These are phyloP conservation scores for Polyergus mexicanus DNA, from an alignment of 1,140 invertebrate species.

Conservation along the genomic window DNA sequence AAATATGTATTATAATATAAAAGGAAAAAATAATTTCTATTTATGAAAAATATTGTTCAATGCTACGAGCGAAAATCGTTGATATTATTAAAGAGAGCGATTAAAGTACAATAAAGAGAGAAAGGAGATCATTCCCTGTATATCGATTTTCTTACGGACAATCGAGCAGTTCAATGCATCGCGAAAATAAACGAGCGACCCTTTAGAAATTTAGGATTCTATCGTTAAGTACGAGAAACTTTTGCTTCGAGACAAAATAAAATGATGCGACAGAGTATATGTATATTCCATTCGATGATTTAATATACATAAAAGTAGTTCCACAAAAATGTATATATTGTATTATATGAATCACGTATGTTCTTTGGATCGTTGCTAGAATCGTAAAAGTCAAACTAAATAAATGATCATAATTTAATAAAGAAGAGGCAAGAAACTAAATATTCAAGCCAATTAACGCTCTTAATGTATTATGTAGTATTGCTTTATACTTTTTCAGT, in stretches of 20 bases:
- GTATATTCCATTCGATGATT: background rate
- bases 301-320: constrained; percentile 5
- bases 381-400: background rate
- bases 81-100: background rate
- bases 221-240: constrained; percentile 30
- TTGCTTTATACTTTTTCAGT: background rate
- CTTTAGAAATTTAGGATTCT: constrained; percentile 12
- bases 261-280: background rate
- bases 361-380: background rate
- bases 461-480: background rate
- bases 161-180: constrained; percentile 5
- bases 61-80: background rate
- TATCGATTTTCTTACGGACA: constrained; percentile 18
- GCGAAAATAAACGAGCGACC: constrained; percentile 44
- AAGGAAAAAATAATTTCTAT: constrained; percentile 8
- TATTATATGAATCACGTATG: background rate
- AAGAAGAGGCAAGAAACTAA: background rate
- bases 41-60: constrained; percentile 10
- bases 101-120: background rate
- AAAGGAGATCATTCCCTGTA: background rate
- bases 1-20: background rate
- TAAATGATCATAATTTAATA: background rate
- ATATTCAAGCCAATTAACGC: background rate
- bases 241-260: constrained; percentile 39
- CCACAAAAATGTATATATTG: background rate